Evolutionary conservation across 30 jellyfish, hydroid and myxozoan species (phyloP).

Genomic region (Hydractinia echinata): DNA sequence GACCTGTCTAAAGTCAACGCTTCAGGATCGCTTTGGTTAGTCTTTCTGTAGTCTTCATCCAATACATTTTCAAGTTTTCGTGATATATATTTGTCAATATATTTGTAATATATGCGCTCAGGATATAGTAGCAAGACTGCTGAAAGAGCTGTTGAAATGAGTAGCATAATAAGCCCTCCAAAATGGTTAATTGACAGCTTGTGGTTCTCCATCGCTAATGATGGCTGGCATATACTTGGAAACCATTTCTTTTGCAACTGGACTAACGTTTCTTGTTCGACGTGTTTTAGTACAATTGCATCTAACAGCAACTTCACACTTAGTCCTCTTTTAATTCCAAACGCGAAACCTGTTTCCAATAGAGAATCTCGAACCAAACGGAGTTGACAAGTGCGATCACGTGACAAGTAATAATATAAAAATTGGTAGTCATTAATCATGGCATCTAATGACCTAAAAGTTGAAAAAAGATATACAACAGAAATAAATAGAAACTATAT

Average conservation of each 20-base stretch:
- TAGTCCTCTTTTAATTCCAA: slow-evolving; percentile 48
- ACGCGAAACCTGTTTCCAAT: slow-evolving; percentile 35
- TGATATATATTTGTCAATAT: not conserved
- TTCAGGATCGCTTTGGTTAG: too few relatives aligned
- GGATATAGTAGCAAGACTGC: slow-evolving; percentile 21
- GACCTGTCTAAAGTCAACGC: too few relatives aligned
- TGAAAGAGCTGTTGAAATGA: slow-evolving; percentile 23
- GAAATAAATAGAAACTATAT: not conserved
- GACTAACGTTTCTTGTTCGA: slow-evolving; percentile 21
- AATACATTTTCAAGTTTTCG: not conserved
- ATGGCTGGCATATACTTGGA: slow-evolving; percentile 37
- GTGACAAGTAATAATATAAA: slow-evolving; percentile 40
- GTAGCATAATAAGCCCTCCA: slow-evolving; percentile 48
- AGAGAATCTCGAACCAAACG: slow-evolving; percentile 31
- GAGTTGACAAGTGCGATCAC: slow-evolving; percentile 50
- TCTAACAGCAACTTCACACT: slow-evolving; percentile 26
- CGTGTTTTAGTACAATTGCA: slow-evolving; percentile 15
- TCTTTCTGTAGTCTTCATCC: too few relatives aligned
- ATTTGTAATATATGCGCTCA: slow-evolving; percentile 19
- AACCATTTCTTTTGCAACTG: slow-evolving; percentile 56
- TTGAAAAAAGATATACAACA: not conserved
- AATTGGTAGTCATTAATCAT: slow-evolving; percentile 44
- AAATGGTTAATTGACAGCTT: slow-evolving; percentile 30
- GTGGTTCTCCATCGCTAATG: not conserved
- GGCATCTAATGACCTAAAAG: slow-evolving; percentile 37